Evolutionary conservation across 2,113 vertebrate genomes (phyloP), one percentile per base, ranked within the genome.

Genomic region (Dasyurus viverrinus): DNA sequence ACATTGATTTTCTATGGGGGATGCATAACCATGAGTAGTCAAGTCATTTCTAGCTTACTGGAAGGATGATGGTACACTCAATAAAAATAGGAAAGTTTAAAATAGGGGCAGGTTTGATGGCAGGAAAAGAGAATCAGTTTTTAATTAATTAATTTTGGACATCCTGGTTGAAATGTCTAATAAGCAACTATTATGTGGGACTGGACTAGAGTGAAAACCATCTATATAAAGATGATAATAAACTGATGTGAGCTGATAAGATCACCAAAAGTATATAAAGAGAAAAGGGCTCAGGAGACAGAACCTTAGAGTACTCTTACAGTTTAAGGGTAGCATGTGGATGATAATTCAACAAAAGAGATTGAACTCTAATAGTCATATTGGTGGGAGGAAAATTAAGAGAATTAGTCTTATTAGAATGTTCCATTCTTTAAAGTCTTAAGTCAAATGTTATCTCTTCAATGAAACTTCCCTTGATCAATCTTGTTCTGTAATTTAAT

Each of bases 61-160:
- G 54, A 2, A 91, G 54, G 57, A 52, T 47, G 25, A n/a, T 92
- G 42, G 92, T 91, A 27, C 5, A 90, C 60, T 91, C 22, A 47
- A 52, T 68, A 54, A 94, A 54, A 50, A 46, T 93, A 92, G 30
- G n/a, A 46, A 97, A 42, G 27, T 46, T 46, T n/a, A 95, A 14
- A 68, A 68, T 68, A 76, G 76, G 91, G 92, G 52, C 48, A 84
- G 53, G 76, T 90, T 94, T 48, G 46, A 22, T 11, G 12, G 55
- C 11, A 27, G 47, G 76, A 84, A n/a, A 54, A 48, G 36, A 27
- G 89, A 30, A 30, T 55, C 91, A 91, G 84, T 48, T 91, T 50
- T 68, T 52, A 52, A 52, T 52, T 52, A 52, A 52, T 52, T 52
- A 52, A 52, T 11, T 52, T 52, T 52, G 14, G 92, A 54, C 93